Evolutionary conservation across 2,797 vertebrate species (phyloP).

Genomic region (Adelosebastes latens): DNA sequence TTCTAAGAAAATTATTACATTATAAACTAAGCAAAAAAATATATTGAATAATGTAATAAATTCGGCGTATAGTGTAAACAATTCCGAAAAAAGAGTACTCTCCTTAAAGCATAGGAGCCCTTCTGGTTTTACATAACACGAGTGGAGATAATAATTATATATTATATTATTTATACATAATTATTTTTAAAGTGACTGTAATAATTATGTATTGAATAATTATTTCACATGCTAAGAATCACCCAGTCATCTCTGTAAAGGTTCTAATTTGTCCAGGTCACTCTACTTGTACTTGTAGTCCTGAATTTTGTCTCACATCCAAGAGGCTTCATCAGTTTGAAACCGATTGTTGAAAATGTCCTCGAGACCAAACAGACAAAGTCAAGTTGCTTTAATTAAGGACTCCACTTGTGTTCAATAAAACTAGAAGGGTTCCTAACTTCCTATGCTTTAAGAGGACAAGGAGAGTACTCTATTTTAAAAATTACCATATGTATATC

Average conservation of each 20-base stretch:
- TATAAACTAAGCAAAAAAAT: no score
- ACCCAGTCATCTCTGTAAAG: neutral
- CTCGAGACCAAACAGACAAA: no score
- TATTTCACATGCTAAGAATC: neutral
- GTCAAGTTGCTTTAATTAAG: neutral
- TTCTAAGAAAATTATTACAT: no score
- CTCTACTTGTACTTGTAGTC: neutral
- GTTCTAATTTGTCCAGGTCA: neutral
- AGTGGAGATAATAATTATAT: no score
- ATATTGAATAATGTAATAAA: no score
- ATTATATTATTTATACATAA: neutral
- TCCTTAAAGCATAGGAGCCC: no score
- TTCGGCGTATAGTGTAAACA: no score
- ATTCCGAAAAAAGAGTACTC: no score
- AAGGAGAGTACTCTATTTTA: neutral
- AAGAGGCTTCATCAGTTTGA: neutral
- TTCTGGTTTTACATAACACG: no score
- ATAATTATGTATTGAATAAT: neutral
- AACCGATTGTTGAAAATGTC: neutral
- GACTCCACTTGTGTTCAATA: neutral
- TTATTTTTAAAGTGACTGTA: no score
- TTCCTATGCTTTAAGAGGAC: neutral
- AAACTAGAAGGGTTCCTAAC: neutral
- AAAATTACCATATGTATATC: no score
- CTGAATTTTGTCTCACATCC: neutral